Base-by-base conservation (phyloP, 2,113 vertebrate genomes). In the Anguilla japonica region DNA sequence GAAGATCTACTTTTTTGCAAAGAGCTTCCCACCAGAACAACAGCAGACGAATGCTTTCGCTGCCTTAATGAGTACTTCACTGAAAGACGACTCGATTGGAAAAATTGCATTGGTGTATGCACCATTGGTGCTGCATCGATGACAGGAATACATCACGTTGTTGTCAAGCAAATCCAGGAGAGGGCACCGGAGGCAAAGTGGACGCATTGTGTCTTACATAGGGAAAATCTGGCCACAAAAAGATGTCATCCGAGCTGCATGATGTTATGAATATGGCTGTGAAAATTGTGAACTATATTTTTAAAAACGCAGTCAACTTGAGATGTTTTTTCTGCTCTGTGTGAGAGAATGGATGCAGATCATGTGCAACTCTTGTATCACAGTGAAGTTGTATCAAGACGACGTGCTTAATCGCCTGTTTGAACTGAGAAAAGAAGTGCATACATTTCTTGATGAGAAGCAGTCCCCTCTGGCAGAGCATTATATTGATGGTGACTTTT, bases 241-340 rank as follows among this genome's bases (percentile, higher is more conserved):
- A 86, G 40, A 83, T 86, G 80, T 86, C 86, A 87, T 60, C 84
- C 85, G 87, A 88, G 57, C 41, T 83, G n/a, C 60, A 87, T 20
- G 22, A 87, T n/a, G 79, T 87, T 3, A 87, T 89, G 83, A 39
- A 82, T 63, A 46, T 87, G 18, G 67, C 71, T 60, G 75, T 89
- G 16, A 89, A 86, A 81, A 82, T 78, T 40, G n/a, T 89, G 2
- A 84, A 88, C 79, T 88, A 83, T n/a, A 83, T 34, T 86, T 34
- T 83, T 86, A 86, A 80, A 80, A 85, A 83, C 79, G 80, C 60
- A 56, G n/a, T 89, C 18, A 85, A 87, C 60, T 87, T 84, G 39
- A 89, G 82, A 22, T 88, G 84, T 78, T 86, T 89, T 89, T 86
- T 50, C 81, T 71, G 56, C 34, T 34, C 34, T 88, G 41, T 82